These are phyloP conservation scores for Ictalurus furcatus DNA, from an alignment of 2,113 vertebrate genomes.

Conservation along the genomic window DNA sequence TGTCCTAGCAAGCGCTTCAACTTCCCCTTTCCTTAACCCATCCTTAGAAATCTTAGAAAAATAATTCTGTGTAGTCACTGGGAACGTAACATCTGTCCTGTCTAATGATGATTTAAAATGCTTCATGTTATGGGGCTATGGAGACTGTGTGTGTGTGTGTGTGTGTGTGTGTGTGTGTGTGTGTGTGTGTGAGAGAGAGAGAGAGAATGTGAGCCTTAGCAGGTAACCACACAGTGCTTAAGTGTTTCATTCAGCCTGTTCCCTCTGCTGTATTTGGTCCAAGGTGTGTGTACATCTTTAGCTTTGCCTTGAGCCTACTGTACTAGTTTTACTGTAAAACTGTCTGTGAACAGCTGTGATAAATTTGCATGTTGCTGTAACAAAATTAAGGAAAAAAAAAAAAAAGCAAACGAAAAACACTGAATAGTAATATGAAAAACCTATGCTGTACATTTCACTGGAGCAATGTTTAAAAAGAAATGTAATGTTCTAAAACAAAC, in stretches of 20 bases:
- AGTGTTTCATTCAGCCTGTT: slow-evolving; percentile 58
- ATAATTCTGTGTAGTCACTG: slow-evolving; percentile 60
- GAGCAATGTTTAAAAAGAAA: slow-evolving; percentile 49
- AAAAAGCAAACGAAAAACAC: slow-evolving; percentile 60
- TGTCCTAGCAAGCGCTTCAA: not conserved
- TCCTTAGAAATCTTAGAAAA: slow-evolving; percentile 39
- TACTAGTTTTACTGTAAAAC: slow-evolving; percentile 71
- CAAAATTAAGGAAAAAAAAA: slow-evolving; percentile 61
- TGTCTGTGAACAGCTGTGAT: slow-evolving; percentile 75
- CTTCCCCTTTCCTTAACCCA: not conserved
- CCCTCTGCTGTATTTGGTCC: slow-evolving; percentile 67
- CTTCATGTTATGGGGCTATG: slow-evolving; percentile 39
- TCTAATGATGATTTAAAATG: slow-evolving; percentile 57
- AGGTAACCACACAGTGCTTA: slow-evolving; percentile 5
- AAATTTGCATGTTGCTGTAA: slow-evolving; percentile 73
- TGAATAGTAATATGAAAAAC: slow-evolving; percentile 59
- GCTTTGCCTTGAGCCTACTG: slow-evolving; percentile 62
- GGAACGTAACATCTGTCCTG: slow-evolving; percentile 65
- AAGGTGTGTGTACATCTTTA: slow-evolving; percentile 58
- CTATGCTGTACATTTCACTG: slow-evolving; percentile 72
- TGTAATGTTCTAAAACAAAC: slow-evolving; percentile 56
- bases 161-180: not conserved
- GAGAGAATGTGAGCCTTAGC: not conserved
- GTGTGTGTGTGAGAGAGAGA: not conserved
- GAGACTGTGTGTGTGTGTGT: slow-evolving; percentile 1